phyloP scores from a whole-genome alignment of 2,888 invertebrate species.

The Latrodectus elegans region DNA sequence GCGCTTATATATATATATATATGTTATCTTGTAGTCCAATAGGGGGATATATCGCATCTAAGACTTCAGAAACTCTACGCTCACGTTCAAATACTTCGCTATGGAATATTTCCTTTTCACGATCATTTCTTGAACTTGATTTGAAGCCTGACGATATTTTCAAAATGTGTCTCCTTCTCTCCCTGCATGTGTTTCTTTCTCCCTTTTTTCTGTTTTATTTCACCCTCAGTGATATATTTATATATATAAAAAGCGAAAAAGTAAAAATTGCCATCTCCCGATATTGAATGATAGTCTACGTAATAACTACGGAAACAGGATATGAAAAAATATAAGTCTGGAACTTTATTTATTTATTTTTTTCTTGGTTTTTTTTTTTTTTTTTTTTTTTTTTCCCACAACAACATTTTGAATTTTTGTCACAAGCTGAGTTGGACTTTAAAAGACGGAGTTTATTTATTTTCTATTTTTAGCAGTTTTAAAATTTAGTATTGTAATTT shows the following conservation, averaged over 20 bases:
- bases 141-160: conserved; percentile 64
- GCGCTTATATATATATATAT: conserved; percentile 40
- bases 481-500: too few relatives aligned
- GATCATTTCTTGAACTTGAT: conserved; percentile 64
- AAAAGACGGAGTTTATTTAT: too few relatives aligned
- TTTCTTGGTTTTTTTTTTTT: conserved; percentile 12
- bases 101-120: conserved; percentile 44
- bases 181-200: neutral
- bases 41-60: conserved; percentile 56
- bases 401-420: conserved; percentile 21
- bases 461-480: too few relatives aligned
- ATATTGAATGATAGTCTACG: conserved; percentile 63
- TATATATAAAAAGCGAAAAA: conserved; percentile 18
- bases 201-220: conserved; percentile 17
- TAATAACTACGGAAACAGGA: conserved; percentile 52
- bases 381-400: too few relatives aligned
- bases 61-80: conserved; percentile 47
- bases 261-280: neutral
- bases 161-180: conserved; percentile 32
- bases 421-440: neutral
- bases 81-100: conserved; percentile 40
- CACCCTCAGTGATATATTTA: conserved; percentile 14
- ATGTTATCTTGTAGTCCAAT: conserved; percentile 50
- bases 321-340: neutral
- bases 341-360: neutral